A percentile compares a stretch with the other conserved stretches of the same genome.
phyloP scores from a whole-genome alignment of 1,140 invertebrate species.

The Lerema accius region DNA sequence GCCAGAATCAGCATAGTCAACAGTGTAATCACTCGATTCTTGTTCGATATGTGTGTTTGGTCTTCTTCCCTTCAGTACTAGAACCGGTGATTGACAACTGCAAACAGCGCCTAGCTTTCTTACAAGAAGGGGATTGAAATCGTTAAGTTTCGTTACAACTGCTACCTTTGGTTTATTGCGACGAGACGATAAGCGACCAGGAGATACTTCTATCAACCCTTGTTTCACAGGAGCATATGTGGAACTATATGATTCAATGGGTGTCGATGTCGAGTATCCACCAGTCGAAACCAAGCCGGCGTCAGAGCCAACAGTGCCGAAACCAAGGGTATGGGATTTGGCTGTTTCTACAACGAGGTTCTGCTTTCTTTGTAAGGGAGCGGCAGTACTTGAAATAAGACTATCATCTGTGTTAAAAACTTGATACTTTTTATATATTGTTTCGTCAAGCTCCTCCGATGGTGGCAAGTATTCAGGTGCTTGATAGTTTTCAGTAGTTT shows the following conservation, averaged over 20 bases:
- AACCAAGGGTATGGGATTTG: slow-evolving; percentile 70
- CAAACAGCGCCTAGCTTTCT: slow-evolving; percentile 89
- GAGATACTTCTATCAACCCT: slow-evolving; percentile 66
- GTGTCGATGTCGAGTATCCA: slow-evolving; percentile 51
- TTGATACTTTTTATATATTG: slow-evolving; percentile 25
- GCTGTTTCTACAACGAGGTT: slow-evolving; percentile 75
- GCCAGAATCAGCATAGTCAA: slow-evolving; percentile 58
- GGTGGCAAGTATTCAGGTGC: slow-evolving; percentile 74
- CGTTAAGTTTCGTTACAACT: slow-evolving; percentile 86
- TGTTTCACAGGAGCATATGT: slow-evolving; percentile 64
- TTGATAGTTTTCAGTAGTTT: slow-evolving; percentile 59
- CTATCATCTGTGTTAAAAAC: slow-evolving; percentile 24
- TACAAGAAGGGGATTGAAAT: slow-evolving; percentile 86
- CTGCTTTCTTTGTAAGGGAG: slow-evolving; percentile 57
- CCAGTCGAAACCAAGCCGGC: slow-evolving; percentile 59
- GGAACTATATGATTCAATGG: slow-evolving; percentile 56
- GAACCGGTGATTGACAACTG: slow-evolving; percentile 87
- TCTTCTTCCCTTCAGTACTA: slow-evolving; percentile 79
- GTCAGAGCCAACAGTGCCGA: slow-evolving; percentile 66
- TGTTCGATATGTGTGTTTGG: slow-evolving; percentile 53
- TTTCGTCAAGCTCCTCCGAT: slow-evolving; percentile 40
- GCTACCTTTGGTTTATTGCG: slow-evolving; percentile 81
- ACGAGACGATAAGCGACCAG: slow-evolving; percentile 48
- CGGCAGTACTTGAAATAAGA: slow-evolving; percentile 35
- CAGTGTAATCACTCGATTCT: slow-evolving; percentile 59